Conservation (phyloP, 2,888 invertebrate genomes). For the Lysandra coridon region DNA sequence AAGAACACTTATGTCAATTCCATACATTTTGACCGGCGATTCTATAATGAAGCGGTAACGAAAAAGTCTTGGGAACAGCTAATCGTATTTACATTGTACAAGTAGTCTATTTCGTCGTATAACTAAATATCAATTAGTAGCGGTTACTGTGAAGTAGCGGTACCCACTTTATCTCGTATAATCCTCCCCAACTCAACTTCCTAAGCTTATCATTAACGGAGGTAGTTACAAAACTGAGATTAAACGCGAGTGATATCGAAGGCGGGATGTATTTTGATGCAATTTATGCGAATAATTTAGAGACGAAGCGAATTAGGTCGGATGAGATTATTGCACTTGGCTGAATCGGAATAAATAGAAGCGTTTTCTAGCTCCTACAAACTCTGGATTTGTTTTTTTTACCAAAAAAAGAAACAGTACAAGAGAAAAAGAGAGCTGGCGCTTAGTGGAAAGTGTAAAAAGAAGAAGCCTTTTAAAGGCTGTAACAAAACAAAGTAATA, state of each 20-base stretch:
- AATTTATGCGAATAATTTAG: constrained; percentile 24
- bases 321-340: constrained; percentile 6
- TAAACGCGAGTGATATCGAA: constrained; percentile 12
- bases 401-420: neutral
- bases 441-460: no score
- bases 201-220: constrained; percentile 26
- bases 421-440: no score
- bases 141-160: neutral
- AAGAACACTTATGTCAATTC: no score
- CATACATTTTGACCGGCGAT: no score
- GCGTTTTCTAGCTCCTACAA: neutral
- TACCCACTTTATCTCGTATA: constrained; percentile 15
- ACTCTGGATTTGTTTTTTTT: neutral
- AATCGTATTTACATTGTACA: neutral
- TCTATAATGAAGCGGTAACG: no score
- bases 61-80: no score
- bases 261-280: constrained; percentile 14
- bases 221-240: constrained; percentile 30
- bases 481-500: no score
- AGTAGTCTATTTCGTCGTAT: neutral
- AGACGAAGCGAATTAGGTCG: constrained; percentile 11
- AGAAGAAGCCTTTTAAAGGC: no score
- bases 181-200: constrained; percentile 14
- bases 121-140: constrained; percentile 14
- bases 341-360: constrained; percentile 3